phyloP scores from a whole-genome alignment of 2,797 vertebrate genomes.

The Chaenodraco wilsoni region DNA sequence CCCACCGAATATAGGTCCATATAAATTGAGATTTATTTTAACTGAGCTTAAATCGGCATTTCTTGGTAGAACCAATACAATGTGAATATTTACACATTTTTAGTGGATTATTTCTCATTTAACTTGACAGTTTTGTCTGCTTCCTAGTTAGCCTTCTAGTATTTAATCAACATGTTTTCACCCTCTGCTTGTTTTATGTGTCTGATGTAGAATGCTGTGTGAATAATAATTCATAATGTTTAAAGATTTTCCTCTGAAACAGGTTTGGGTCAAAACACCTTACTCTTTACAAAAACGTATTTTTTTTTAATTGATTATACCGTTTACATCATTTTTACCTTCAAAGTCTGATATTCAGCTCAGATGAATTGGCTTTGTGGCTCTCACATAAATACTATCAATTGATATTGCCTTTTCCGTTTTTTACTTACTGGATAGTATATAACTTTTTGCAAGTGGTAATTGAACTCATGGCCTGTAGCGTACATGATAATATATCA shows the following conservation, averaged over 20 bases:
- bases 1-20: not conserved
- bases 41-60: not conserved
- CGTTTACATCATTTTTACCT: constrained; percentile 6
- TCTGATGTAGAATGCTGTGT: constrained; percentile 49
- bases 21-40: not conserved
- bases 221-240: constrained; percentile 46
- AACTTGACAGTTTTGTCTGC: constrained; percentile 22
- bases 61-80: not conserved
- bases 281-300: not conserved
- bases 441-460: constrained; percentile 17
- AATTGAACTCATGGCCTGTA: constrained; percentile 17
- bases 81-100: constrained; percentile 17
- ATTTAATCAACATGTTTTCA: constrained; percentile 37
- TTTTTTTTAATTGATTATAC: constrained; percentile 3
- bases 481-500: constrained; percentile 20
- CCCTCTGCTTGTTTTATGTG: constrained; percentile 38
- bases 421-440: constrained; percentile 21
- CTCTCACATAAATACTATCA: not conserved
- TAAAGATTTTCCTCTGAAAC: constrained; percentile 53
- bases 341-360: not conserved
- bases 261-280: constrained; percentile 40
- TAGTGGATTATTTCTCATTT: constrained; percentile 9
- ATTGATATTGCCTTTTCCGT: constrained; percentile 17
- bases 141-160: constrained; percentile 37
- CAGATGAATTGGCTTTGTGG: constrained; percentile 36